These are phyloP conservation scores for Drosophila asahinai DNA, from an alignment of 1,140 invertebrate species.

Conservation along the genomic window DNA sequence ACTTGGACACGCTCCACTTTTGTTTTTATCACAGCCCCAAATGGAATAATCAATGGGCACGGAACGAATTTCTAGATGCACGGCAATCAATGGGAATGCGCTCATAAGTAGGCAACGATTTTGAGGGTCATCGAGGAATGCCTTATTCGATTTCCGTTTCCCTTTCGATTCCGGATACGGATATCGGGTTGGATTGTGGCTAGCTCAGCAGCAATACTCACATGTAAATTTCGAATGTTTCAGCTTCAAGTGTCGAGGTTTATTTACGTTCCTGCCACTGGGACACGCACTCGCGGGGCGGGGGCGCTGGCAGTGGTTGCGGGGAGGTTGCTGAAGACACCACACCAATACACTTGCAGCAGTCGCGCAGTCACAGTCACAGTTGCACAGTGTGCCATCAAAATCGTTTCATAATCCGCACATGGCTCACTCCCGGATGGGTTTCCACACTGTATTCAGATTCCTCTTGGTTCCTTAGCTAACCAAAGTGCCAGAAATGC, in stretches of 20 bases:
- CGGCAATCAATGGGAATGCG: constrained; percentile 27
- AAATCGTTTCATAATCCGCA: constrained; percentile 72
- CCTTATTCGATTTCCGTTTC: constrained; percentile 29
- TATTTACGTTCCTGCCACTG: constrained; percentile 69
- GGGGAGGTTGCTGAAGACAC: constrained; percentile 24
- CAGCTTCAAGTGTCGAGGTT: constrained; percentile 55
- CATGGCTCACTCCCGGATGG: constrained; percentile 43
- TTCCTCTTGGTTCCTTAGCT: constrained; percentile 30
- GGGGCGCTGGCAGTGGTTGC: constrained; percentile 8
- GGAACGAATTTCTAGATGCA: constrained; percentile 33
- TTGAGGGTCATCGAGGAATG: constrained; percentile 50
- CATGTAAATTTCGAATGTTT: constrained; percentile 68
- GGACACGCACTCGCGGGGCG: constrained; percentile 33
- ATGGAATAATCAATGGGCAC: constrained; percentile 71
- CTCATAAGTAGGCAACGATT: constrained; percentile 57
- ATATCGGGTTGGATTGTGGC: constrained; percentile 8
- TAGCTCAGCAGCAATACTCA: constrained; percentile 47
- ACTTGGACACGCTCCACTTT: constrained; percentile 66
- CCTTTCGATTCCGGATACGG: constrained; percentile 12
- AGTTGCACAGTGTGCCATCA: constrained; percentile 41
- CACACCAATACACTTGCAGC: constrained; percentile 63
- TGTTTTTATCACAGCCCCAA: constrained; percentile 39
- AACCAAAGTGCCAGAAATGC: constrained; percentile 68
- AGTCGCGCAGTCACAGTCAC: constrained; percentile 50
- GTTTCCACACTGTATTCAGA: constrained; percentile 3